Percentiles rank a stretch among this genome's conserved stretches.
Conservation (phyloP, 2,113 vertebrate species). For the Emberiza fucata region DNA sequence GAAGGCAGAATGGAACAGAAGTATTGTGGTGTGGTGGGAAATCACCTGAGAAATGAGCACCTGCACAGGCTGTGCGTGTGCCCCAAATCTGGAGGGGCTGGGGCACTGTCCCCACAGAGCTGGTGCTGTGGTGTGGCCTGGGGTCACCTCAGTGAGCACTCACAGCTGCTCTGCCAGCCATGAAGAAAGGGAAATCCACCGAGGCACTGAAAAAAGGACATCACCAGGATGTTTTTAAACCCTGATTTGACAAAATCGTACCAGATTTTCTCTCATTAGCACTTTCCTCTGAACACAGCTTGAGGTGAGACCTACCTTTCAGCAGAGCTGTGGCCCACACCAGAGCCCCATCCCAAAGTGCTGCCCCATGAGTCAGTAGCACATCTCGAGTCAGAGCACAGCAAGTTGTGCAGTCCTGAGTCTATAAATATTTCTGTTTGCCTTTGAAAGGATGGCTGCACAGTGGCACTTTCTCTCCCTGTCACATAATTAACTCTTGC, state of each 20-base stretch:
- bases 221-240: background rate
- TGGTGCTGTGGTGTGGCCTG: background rate
- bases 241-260: background rate
- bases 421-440: constrained; percentile 23
- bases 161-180: accelerated
- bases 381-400: background rate
- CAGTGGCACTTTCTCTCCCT: background rate
- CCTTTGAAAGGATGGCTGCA: background rate
- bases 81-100: background rate
- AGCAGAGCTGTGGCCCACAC: background rate
- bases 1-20: background rate
- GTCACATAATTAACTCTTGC: constrained; percentile 2
- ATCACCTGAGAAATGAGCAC: accelerated
- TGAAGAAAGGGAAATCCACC: background rate
- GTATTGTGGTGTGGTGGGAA: accelerated
- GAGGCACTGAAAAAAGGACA: background rate
- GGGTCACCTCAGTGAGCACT: background rate
- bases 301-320: background rate
- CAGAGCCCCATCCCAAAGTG: background rate
- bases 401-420: background rate
- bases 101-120: background rate
- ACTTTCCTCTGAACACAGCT: background rate
- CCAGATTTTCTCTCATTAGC: background rate
- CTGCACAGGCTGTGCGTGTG: accelerated
- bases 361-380: background rate